Base-by-base conservation (phyloP, 1,140 invertebrate genomes). In the Mizuhopecten yessoensis region DNA sequence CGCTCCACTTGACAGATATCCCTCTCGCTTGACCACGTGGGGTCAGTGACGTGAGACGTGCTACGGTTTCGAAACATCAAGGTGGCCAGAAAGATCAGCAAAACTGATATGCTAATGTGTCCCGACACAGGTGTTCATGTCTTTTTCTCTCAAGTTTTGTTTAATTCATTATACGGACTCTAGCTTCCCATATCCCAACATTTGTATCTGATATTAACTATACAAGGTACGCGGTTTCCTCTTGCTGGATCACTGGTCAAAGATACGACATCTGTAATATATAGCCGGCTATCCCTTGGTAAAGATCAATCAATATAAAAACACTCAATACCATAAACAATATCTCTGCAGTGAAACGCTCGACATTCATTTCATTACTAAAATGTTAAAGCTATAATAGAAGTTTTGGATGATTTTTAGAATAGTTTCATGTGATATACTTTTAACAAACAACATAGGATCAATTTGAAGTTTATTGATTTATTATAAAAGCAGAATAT, bases 11-110 rank as follows among this genome's bases (percentile, higher is more conserved):
- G 57, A 75, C 57, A 75, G 23, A 75, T 75, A n/a, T 75, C 57
- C 57, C 57, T 75, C 57, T 75, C 57, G 57, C 57, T 75, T 75
- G 57, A 75, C 57, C 57, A 75, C 57, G 57, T 75, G 57, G 57
- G 57, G 57, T 75, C 57, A 75, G 57, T 75, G 57, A 75, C 23
- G 57, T 75, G 57, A 29, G 29, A 75, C 57, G 57, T 29, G 57
- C 57, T 75, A 75, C 57, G 57, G 57, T 3, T 75, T 17, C 57
- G 57, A 75, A 75, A 75, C 57, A 75, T 75, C 57, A 75, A 75
- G 57, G 57, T 75, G 57, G 57, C 57, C 57, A 75, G 57, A 29
- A n/a, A 75, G 57, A 75, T 75, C 57, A 75, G 57, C 57, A 75
- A 1, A n/a, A 11, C 57, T 75, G 57, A 75, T 75, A 75, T 75